phyloP scores from a whole-genome alignment of 2,888 invertebrate genomes.

The Sialis lutaria region DNA sequence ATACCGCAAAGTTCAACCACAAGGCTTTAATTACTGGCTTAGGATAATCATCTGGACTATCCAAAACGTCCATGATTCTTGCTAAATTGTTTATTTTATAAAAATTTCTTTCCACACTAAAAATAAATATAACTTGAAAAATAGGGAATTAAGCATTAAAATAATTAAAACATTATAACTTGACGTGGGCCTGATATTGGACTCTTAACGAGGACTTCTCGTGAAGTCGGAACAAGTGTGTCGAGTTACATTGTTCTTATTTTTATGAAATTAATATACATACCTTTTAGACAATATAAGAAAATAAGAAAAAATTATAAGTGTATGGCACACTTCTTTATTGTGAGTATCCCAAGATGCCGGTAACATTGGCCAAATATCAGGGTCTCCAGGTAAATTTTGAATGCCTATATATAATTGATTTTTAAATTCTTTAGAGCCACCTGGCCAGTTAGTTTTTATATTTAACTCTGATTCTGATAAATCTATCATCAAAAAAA shows the following conservation, averaged over 20 bases:
- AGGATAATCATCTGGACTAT: background rate
- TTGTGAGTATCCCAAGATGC: background rate
- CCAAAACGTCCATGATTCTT: background rate
- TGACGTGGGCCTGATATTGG: no score
- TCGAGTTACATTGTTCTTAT: background rate
- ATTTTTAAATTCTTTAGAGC: background rate
- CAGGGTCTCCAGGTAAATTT: background rate
- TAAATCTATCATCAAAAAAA: background rate
- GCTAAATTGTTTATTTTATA: background rate
- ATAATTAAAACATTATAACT: background rate
- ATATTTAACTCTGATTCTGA: conserved; percentile 1
- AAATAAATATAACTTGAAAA: background rate
- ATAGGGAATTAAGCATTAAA: background rate
- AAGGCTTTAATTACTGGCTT: background rate
- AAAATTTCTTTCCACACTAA: background rate
- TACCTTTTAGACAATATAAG: background rate
- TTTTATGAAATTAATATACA: background rate
- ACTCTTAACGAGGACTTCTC: background rate
- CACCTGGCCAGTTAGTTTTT: background rate
- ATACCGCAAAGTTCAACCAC: conserved; percentile 2
- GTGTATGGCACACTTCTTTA: background rate
- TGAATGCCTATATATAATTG: background rate
- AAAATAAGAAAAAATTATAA: conserved; percentile 3
- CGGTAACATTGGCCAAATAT: background rate
- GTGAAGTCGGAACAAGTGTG: background rate